These are phyloP conservation scores for Mesoclemmys tuberculata DNA, from an alignment of 2,113 vertebrate species.

Conservation along the genomic window DNA sequence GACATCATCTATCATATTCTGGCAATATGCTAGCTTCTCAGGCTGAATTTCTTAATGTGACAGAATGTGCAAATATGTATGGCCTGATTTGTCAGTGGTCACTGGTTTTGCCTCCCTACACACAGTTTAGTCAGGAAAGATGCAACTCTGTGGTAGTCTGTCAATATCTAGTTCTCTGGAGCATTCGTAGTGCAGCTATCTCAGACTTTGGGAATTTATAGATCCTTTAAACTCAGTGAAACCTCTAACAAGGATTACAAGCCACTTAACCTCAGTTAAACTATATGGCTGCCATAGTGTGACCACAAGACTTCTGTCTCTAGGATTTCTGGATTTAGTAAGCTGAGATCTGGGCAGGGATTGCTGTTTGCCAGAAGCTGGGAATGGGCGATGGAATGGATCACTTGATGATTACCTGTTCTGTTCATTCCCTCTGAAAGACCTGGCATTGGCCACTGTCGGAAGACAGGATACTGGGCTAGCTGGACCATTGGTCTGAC, in stretches of 20 bases:
- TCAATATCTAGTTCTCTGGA: background rate
- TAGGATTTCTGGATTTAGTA: background rate
- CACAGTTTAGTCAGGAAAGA: background rate
- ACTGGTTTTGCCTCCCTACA: background rate
- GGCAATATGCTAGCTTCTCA: background rate
- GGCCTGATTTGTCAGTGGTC: background rate
- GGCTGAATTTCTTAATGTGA: background rate
- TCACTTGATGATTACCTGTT: too few relatives aligned
- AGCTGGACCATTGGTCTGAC: too few relatives aligned
- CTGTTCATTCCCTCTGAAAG: too few relatives aligned
- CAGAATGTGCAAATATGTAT: background rate
- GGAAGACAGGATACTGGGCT: too few relatives aligned
- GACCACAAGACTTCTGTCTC: background rate
- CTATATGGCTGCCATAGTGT: background rate
- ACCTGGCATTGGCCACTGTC: too few relatives aligned
- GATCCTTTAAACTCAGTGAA: background rate
- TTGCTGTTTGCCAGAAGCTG: background rate
- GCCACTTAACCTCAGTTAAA: background rate
- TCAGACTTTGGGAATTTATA: background rate
- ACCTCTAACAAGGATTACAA: background rate
- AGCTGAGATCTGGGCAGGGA: background rate
- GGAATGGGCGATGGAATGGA: too few relatives aligned
- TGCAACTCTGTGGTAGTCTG: background rate
- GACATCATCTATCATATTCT: slow-evolving; percentile 23
- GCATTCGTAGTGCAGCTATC: background rate